phyloP scores from a whole-genome alignment of 2,888 invertebrate genomes.

The Lasioglossum lativentre region DNA sequence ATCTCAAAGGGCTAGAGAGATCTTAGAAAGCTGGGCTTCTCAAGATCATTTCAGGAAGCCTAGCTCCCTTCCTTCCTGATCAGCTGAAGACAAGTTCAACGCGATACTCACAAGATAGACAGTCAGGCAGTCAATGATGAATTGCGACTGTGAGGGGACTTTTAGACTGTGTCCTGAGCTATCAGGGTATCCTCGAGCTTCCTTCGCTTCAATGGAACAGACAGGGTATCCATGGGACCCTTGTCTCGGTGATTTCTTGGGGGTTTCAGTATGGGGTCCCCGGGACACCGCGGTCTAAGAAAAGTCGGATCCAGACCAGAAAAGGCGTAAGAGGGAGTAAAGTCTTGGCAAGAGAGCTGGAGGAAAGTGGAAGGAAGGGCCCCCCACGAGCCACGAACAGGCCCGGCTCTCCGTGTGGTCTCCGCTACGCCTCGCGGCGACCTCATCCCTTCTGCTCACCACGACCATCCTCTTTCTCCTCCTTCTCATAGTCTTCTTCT shows the following conservation, averaged over 20 bases:
- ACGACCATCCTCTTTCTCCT: slow-evolving; percentile 57
- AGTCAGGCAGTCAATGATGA: background rate
- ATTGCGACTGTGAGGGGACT: background rate
- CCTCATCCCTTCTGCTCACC: slow-evolving; percentile 80
- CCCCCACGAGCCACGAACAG: slow-evolving; percentile 79
- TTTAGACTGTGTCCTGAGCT: background rate
- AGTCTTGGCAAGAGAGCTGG: slow-evolving; percentile 55
- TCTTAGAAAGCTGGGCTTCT: too few relatives aligned
- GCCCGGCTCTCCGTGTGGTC: slow-evolving; percentile 81
- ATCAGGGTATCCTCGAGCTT: background rate
- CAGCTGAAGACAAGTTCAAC: background rate
- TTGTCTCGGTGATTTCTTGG: background rate
- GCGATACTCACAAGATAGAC: background rate
- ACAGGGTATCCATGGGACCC: background rate
- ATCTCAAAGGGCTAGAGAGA: too few relatives aligned
- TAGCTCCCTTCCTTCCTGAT: background rate
- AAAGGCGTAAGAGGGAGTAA: slow-evolving; percentile 60
- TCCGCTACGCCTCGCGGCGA: slow-evolving; percentile 80
- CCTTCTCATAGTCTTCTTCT: slow-evolving; percentile 54
- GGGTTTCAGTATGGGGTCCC: background rate
- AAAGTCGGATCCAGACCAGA: slow-evolving; percentile 53
- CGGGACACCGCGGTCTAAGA: slow-evolving; percentile 33
- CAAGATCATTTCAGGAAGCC: background rate
- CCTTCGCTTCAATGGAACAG: background rate
- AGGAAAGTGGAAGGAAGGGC: slow-evolving; percentile 78